Evolutionary conservation across 1,140 invertebrate species (phyloP), one percentile per base, ranked within the genome.

Genomic region (Lucilia sericata): DNA sequence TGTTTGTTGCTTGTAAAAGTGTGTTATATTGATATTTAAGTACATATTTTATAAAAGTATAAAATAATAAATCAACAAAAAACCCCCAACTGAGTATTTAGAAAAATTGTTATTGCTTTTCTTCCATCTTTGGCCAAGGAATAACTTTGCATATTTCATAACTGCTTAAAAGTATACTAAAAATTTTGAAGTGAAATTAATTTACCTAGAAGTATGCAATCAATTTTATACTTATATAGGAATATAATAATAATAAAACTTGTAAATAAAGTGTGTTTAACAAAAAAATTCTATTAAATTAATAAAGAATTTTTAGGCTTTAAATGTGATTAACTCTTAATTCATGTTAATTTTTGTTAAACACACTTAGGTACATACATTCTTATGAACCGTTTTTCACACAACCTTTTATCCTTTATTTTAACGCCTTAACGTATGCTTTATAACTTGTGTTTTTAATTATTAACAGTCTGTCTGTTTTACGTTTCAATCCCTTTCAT

Each of bases 121-220:
- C 1, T 30, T 30, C 1, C 25, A 17, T 55, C 10, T 55, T 12
- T 55, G 5, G 17, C 0, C 51, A 55, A 55, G 51, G 13, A 12
- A n/a, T 55, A 55, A 55, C 51, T 55, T 55, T 12, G 13, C 51
- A 55, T 55, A 55, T 55, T 55, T 55, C 17, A 55, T 17, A 55
- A 55, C 9, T 55, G 51, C 65, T 70, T 70, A 70, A 70, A 70
- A 70, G 17, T 70, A 70, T 25, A 21, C 65, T 70, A 70, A 17
- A 70, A 25, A 30, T 30, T 12, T 21, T 70, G 7, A 70, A 10
- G 4, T 21, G 9, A 19, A 21, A 19, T 70, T 70, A 70, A 70
- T 70, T 10, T 70, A 21, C 65, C 65, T 21, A 21, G 21, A 70
- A 70, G 65, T 70, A 70, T 21, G 65, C 65, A 21, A 70, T 70